Conservation (phyloP, 2,888 invertebrate genomes). For the Leptinotarsa juncta region DNA sequence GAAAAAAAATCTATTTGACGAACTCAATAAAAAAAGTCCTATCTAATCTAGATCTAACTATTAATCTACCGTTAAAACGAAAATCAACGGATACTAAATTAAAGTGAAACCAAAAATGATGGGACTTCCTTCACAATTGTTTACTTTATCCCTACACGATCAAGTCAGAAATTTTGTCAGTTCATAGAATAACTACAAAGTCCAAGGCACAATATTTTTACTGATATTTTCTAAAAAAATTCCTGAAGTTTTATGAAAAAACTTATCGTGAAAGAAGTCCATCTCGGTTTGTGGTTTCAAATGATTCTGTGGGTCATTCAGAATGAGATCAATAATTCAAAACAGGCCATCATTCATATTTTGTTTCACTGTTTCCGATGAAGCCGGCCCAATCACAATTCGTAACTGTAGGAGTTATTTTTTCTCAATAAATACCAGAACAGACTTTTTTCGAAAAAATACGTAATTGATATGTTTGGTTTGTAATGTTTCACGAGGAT, state of each 20-base stretch:
- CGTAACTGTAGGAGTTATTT: neutral
- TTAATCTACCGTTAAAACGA: conserved; percentile 27
- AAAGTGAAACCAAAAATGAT: conserved; percentile 23
- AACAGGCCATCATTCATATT: conserved; percentile 40
- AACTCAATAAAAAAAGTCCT: conserved; percentile 39
- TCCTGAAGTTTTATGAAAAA: conserved; percentile 38
- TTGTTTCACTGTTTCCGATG: conserved; percentile 30
- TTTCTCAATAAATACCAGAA: conserved; percentile 10
- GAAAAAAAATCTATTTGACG: conserved; percentile 48
- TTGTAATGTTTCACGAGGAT: neutral
- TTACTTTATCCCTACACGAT: conserved; percentile 36
- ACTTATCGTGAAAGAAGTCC: conserved; percentile 28
- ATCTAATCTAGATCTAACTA: conserved; percentile 33
- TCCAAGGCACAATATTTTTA: conserved; percentile 61
- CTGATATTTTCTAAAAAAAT: conserved; percentile 50
- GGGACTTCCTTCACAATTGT: conserved; percentile 29
- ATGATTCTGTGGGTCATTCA: conserved; percentile 29
- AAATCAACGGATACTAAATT: conserved; percentile 20
- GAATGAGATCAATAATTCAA: conserved; percentile 45
- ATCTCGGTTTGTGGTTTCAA: conserved; percentile 25
- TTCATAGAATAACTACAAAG: conserved; percentile 52
- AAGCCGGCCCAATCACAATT: conserved; percentile 38
- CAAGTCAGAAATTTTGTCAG: conserved; percentile 51
- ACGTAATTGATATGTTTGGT: conserved; percentile 1
- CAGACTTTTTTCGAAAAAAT: neutral